Evolutionary conservation across 2,113 vertebrate genomes (phyloP), one percentile per base, ranked within the genome.

Genomic region (Megaceryle maxima): DNA sequence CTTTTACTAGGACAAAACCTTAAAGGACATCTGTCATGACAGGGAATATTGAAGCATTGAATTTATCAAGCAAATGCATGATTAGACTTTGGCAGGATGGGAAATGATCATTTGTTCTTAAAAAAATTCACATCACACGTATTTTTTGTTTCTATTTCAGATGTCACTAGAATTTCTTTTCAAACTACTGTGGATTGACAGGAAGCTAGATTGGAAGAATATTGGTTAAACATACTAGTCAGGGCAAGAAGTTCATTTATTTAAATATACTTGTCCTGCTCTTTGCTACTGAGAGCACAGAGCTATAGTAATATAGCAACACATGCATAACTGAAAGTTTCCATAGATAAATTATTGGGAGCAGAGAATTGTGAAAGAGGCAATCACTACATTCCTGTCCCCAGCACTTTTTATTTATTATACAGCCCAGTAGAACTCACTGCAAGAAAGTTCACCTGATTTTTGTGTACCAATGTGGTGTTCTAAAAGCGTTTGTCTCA

Each of bases 1-100:
- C 80, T 95, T 95, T 97, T 96, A 96, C 66, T 66, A 81, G 96
- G 96, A 92, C 89, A 96, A 91, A 97, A 93, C 89, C 96, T 94
- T 96, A 96, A 95, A 97, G 96, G 96, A 95, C 96, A 93, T 88
- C 76, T 94, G 80, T 88, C 35, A 33, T 84, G 63, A 74, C 66
- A 79, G 67, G 35, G 31, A 83, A 29, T 76, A 63, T 33, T 62
- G 64, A 79, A 85, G 86, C 43, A 70, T 9, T 62, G 29, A 35
- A 48, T 83, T 39, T 91, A 73, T 62, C 44, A 86, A 92, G 70
- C 3, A 0, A 77, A 81, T 48, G 13, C 35, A 43, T 69, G 17
- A 14, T 66, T 83, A 69, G 44, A 69, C 28, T 90, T 92, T 64
- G 70, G 10, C 57, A 81, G 66, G 41, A 26, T 62, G 13, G 25